Percentiles rank a stretch among this genome's conserved stretches.
These are phyloP conservation scores for Spodoptera littoralis DNA, from an alignment of 2,888 invertebrate species.

Conservation along the genomic window DNA sequence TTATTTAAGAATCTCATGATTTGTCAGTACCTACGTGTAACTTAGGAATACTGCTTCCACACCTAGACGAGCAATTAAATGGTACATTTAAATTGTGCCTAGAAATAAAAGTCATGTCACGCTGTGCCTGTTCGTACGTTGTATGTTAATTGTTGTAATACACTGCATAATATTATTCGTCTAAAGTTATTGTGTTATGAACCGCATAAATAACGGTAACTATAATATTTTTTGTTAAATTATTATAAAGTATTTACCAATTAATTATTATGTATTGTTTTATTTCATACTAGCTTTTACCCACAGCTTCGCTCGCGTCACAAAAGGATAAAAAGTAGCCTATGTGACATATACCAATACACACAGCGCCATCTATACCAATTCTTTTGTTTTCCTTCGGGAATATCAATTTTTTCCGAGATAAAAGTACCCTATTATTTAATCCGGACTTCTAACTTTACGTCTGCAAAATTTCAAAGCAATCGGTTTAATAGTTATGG, in stretches of 20 bases:
- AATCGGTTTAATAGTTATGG: too few species aligned
- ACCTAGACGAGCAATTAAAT: slow-evolving; percentile 33
- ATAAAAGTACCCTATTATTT: too few species aligned
- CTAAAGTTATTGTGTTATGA: slow-evolving; percentile 42
- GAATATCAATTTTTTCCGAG: too few species aligned
- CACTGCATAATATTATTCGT: slow-evolving; percentile 67
- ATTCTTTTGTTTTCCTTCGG: too few species aligned
- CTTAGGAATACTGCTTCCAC: slow-evolving; percentile 51
- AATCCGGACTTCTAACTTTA: too few species aligned
- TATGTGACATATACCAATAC: too few species aligned
- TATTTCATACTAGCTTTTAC: too few species aligned
- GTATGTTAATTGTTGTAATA: slow-evolving; percentile 53
- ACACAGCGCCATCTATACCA: too few species aligned
- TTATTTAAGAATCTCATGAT: slow-evolving; percentile 50
- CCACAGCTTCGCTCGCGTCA: too few species aligned
- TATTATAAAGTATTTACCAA: slow-evolving; percentile 59
- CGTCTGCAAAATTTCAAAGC: too few species aligned
- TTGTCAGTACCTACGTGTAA: slow-evolving; percentile 40
- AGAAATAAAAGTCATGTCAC: slow-evolving; percentile 43
- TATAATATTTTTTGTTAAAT: slow-evolving; percentile 58
- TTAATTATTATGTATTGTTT: slow-evolving; percentile 14
- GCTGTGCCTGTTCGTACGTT: slow-evolving; percentile 57
- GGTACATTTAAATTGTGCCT: slow-evolving; percentile 41
- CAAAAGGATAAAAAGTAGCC: too few species aligned
- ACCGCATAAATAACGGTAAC: slow-evolving; percentile 36